phyloP scores from a whole-genome alignment of 2,888 invertebrate genomes.

The Aphidoletes aphidimyza region DNA sequence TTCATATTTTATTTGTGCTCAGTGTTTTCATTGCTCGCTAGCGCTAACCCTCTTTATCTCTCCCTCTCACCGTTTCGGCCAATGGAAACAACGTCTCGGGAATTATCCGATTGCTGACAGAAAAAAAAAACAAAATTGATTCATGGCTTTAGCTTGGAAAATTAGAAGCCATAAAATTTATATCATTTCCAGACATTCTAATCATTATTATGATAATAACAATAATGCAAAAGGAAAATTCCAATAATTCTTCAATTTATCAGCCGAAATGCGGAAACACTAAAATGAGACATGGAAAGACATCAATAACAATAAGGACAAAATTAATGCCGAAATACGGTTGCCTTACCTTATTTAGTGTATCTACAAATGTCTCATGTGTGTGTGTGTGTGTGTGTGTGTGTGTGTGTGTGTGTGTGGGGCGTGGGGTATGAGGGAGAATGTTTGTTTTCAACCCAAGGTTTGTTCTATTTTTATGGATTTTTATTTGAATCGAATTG shows the following conservation, averaged over 20 bases:
- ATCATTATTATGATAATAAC: background rate
- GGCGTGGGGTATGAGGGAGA: background rate
- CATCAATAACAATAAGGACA: background rate
- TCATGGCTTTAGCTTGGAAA: conserved; percentile 4
- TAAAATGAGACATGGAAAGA: background rate
- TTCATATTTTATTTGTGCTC: background rate
- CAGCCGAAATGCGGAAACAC: background rate
- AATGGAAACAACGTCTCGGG: no score
- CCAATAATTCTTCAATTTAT: background rate
- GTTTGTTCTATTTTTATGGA: conserved; percentile 8
- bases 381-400: background rate
- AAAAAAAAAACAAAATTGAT: background rate
- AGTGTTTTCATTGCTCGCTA: background rate
- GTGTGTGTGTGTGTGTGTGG: background rate
- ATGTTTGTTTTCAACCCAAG: background rate
- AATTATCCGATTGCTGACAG: background rate
- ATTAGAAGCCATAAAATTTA: conserved; percentile 12
- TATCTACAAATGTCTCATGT: no score
- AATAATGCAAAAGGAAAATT: background rate
- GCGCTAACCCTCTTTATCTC: no score
- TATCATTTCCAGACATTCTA: background rate
- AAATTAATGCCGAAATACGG: background rate
- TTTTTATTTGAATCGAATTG: conserved; percentile 22
- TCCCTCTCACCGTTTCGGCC: background rate
- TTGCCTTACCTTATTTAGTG: no score